A percentile compares a stretch with the other conserved stretches of the same genome.
phyloP scores from a whole-genome alignment of 2,888 invertebrate genomes.

The Netelia melanura region DNA sequence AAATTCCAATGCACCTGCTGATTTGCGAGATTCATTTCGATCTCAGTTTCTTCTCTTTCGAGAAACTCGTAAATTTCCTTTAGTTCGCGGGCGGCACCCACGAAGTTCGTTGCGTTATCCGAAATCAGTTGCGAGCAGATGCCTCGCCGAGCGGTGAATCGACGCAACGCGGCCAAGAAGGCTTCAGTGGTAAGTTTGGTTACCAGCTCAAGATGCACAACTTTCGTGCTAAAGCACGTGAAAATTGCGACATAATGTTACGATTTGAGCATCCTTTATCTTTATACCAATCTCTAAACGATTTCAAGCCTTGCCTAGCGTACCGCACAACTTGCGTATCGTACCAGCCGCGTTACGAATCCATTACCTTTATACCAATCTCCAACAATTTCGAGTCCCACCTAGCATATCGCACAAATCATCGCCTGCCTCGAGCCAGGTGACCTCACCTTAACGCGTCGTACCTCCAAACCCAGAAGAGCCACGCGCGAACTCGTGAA shows the following conservation, averaged over 20 bases:
- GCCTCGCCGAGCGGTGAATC: constrained; percentile 77
- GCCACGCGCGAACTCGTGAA: too few species aligned
- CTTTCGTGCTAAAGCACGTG: constrained; percentile 64
- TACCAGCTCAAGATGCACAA: constrained; percentile 78
- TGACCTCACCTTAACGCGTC: too few species aligned
- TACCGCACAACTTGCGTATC: too few species aligned
- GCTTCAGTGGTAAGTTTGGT: constrained; percentile 74
- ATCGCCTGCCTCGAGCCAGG: too few species aligned
- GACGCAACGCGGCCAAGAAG: constrained; percentile 75
- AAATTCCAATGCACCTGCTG: constrained; percentile 23
- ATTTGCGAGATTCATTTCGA: neutral
- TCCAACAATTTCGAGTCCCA: too few species aligned
- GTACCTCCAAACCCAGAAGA: too few species aligned
- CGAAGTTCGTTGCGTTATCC: constrained; percentile 80
- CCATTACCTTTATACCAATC: too few species aligned
- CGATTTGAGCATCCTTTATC: too few species aligned
- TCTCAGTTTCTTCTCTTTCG: neutral
- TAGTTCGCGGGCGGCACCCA: constrained; percentile 73
- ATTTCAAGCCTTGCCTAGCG: too few species aligned
- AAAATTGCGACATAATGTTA: constrained; percentile 68
- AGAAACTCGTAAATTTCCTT: constrained; percentile 55
- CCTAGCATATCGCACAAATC: too few species aligned
- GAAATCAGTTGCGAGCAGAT: constrained; percentile 73
- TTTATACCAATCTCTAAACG: too few species aligned
- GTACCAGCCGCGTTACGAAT: too few species aligned